Conservation (phyloP, 2,797 vertebrate genomes). For the Xenops minutus region DNA sequence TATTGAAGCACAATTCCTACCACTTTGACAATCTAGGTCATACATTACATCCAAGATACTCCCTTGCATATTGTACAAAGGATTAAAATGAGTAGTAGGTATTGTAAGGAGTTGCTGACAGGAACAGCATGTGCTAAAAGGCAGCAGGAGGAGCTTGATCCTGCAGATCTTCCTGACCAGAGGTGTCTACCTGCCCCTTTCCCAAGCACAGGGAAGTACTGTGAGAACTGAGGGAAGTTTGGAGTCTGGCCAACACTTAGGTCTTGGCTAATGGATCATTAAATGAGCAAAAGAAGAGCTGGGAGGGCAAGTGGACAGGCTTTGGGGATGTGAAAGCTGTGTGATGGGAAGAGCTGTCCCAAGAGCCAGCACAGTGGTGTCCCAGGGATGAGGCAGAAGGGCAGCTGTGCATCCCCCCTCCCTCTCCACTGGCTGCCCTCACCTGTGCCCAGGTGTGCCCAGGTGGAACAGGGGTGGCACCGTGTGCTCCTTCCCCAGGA, state of each 20-base stretch:
- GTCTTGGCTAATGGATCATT: not conserved
- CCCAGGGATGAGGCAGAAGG: not conserved
- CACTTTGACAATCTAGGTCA: not conserved
- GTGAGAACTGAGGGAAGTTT: not conserved
- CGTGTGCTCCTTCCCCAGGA: not conserved
- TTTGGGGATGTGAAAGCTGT: not conserved
- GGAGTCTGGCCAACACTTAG: not conserved
- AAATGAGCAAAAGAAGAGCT: not conserved
- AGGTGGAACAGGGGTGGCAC: not conserved
- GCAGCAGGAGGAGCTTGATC: not conserved
- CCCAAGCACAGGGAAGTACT: not conserved
- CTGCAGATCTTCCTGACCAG: not conserved
- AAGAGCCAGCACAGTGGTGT: fast-evolving
- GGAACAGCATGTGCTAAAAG: not conserved
- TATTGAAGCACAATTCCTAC: not conserved
- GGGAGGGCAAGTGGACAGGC: not conserved
- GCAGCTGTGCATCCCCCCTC: not conserved
- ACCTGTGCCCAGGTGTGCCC: not conserved
- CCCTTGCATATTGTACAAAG: not conserved
- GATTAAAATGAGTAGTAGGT: not conserved
- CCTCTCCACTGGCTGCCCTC: not conserved
- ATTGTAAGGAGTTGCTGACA: not conserved
- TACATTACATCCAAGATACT: not conserved
- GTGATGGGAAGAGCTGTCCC: not conserved
- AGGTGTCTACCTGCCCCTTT: not conserved